A percentile compares a stretch with the other conserved stretches of the same genome.
Evolutionary conservation across 2,888 invertebrate genomes (phyloP).

Genomic region (Sisyra nigra): DNA sequence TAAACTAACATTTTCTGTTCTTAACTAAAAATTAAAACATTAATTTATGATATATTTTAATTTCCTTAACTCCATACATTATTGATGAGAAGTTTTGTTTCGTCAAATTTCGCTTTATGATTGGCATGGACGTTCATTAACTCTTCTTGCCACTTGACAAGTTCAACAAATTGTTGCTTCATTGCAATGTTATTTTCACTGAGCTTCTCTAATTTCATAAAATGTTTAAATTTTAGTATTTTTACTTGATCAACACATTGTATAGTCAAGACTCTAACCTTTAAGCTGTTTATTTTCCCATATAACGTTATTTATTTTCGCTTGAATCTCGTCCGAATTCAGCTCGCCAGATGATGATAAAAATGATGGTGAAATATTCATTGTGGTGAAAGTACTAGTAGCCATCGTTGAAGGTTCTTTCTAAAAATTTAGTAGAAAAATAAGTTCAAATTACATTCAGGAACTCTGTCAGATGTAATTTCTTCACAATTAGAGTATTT

Average conservation of each 20-base stretch:
- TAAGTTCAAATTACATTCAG: too few species aligned
- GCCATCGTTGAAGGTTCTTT: not conserved
- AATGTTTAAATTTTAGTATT: not conserved
- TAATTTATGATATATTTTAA: slow-evolving; percentile 17
- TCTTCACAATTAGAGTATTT: too few species aligned
- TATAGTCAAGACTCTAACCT: slow-evolving; percentile 12
- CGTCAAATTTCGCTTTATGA: slow-evolving; percentile 48
- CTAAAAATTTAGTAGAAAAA: too few species aligned
- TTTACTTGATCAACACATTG: not conserved
- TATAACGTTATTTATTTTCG: slow-evolving; percentile 19
- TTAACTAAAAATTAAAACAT: slow-evolving; percentile 14
- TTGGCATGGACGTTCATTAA: slow-evolving; percentile 41
- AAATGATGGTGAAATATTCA: not conserved
- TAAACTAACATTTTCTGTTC: slow-evolving; percentile 14
- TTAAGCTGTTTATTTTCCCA: slow-evolving; percentile 20
- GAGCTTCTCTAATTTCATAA: slow-evolving; percentile 40
- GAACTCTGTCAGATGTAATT: too few species aligned
- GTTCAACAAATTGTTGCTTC: slow-evolving; percentile 45
- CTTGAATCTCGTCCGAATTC: slow-evolving; percentile 20
- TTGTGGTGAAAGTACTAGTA: not conserved
- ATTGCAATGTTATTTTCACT: slow-evolving; percentile 48
- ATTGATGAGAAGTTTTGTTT: slow-evolving; percentile 42
- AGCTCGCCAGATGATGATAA: slow-evolving; percentile 13
- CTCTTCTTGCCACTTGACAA: slow-evolving; percentile 46
- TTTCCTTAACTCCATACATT: slow-evolving; percentile 23